Conservation (phyloP, 2,113 vertebrate species). For the Alces alces region DNA sequence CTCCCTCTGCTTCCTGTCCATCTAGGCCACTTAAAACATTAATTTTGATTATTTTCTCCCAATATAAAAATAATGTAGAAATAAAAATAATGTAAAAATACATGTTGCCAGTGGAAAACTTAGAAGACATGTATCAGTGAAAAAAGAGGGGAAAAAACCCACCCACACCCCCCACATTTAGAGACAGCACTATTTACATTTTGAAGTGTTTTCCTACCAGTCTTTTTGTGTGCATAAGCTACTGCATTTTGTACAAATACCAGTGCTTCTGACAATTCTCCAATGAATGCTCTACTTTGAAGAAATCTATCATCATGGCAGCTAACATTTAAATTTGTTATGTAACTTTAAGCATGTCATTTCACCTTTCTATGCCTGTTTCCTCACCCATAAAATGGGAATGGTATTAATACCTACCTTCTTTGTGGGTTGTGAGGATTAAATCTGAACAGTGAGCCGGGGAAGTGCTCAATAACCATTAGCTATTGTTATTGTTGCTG, state of each 20-base stretch:
- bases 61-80: neutral
- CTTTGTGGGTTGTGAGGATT: neutral
- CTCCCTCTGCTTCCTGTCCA: too few species aligned
- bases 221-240: neutral
- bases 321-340: neutral
- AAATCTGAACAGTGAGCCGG: neutral
- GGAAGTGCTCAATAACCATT: neutral
- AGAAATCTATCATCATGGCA: neutral
- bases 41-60: neutral
- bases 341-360: neutral
- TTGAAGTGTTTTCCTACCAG: neutral
- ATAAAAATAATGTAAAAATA: neutral
- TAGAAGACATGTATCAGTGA: neutral
- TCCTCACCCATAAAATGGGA: neutral
- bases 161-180: neutral
- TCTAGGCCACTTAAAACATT: neutral
- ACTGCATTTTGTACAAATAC: neutral
- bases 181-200: neutral
- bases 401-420: neutral
- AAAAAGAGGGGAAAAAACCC: neutral
- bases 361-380: neutral
- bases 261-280: neutral
- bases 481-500: too few species aligned
- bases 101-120: neutral
- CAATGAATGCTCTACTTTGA: neutral